Percentiles rank a stretch among this genome's conserved stretches.
Evolutionary conservation across 2,888 invertebrate species (phyloP).

Genomic region (Spisula solida): DNA sequence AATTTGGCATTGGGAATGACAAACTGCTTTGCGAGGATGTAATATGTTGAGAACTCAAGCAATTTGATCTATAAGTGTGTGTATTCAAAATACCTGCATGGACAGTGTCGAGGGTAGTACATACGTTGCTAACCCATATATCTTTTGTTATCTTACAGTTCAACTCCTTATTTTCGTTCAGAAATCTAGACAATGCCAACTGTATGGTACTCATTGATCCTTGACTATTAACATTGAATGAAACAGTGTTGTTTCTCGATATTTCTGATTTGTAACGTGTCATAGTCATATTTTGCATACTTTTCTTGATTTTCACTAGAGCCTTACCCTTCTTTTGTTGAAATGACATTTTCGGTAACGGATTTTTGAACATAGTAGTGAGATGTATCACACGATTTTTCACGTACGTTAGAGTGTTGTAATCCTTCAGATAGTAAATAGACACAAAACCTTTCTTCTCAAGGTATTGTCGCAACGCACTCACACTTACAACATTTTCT

Average conservation of each 20-base stretch:
- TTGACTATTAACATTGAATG: slow-evolving; percentile 44
- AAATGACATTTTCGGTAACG: slow-evolving; percentile 22
- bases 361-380: slow-evolving; percentile 22
- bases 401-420: slow-evolving; percentile 31
- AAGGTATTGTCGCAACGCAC: not conserved
- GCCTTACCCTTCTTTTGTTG: slow-evolving; percentile 39
- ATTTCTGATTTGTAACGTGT: slow-evolving; percentile 39
- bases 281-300: slow-evolving; percentile 26
- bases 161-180: slow-evolving; percentile 34
- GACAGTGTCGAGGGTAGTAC: slow-evolving; percentile 38
- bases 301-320: slow-evolving; percentile 36
- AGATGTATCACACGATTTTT: slow-evolving; percentile 41
- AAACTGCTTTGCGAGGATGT: not conserved
- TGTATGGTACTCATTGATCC: slow-evolving; percentile 33
- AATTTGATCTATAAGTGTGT: slow-evolving; percentile 18
- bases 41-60: not conserved
- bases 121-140: slow-evolving; percentile 42
- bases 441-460: slow-evolving; percentile 40
- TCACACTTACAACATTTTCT: too few relatives aligned
- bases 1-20: slow-evolving; percentile 37
- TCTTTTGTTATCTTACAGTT: slow-evolving; percentile 6
- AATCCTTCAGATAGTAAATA: slow-evolving; percentile 37
- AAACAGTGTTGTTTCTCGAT: not conserved
- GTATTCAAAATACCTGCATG: slow-evolving; percentile 39
- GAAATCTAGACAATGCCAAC: slow-evolving; percentile 29